Conservation (phyloP, 2,797 vertebrate species). For the Gobionotothen gibberifrons region DNA sequence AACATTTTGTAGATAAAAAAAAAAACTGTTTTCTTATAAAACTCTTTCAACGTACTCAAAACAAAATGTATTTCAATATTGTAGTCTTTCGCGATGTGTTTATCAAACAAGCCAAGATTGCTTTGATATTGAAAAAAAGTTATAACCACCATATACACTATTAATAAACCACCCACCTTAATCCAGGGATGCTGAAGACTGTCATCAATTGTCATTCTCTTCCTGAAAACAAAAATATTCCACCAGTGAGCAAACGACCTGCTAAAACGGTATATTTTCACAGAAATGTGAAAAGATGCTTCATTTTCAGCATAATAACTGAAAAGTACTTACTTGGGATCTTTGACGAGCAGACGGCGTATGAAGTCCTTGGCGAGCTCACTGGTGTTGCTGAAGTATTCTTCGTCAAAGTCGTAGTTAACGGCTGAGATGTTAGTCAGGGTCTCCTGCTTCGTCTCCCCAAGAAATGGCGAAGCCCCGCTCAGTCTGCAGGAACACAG, state of each 20-base stretch:
- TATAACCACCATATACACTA: background rate
- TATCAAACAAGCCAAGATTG: too few relatives aligned
- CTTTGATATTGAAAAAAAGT: too few relatives aligned
- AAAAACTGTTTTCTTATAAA: too few relatives aligned
- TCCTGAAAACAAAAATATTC: conserved; percentile 80
- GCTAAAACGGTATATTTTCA: background rate
- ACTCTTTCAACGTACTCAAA: too few relatives aligned
- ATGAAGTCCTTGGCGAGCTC: conserved; percentile 99
- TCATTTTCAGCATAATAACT: background rate
- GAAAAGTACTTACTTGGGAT: conserved; percentile 90
- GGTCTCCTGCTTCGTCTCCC: conserved; percentile 97
- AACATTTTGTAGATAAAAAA: too few relatives aligned
- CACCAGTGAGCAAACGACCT: conserved; percentile 12
- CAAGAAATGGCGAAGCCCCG: conserved; percentile 95
- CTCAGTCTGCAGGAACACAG: conserved; percentile 84
- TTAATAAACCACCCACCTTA: conserved; percentile 86
- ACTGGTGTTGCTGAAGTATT: conserved; percentile 96
- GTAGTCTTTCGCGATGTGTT: too few relatives aligned
- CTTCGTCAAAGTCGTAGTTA: conserved; percentile 97
- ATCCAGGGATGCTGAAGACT: conserved; percentile 98
- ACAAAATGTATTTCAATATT: too few relatives aligned
- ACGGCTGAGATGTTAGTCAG: conserved; percentile 96
- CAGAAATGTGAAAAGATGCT: background rate
- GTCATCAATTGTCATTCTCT: conserved; percentile 96
- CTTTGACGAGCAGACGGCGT: conserved; percentile 94